Percentiles rank a stretch among this genome's conserved stretches.
phyloP scores from a whole-genome alignment of 2,113 vertebrate genomes.

The Rhabdornis inornatus region DNA sequence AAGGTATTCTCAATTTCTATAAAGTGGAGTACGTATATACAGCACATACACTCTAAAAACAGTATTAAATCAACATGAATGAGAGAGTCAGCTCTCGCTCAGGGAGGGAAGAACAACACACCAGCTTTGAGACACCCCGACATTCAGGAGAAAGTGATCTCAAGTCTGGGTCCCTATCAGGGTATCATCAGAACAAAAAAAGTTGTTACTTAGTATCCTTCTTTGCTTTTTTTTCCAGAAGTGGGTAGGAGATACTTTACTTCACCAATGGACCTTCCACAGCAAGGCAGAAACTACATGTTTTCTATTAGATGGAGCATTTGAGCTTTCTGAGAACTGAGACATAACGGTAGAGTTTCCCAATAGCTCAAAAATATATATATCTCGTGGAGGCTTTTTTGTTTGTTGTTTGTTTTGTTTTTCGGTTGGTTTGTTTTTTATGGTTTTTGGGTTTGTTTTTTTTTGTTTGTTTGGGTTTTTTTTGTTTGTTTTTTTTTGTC shows the following conservation, averaged over 20 bases:
- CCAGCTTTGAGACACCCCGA: not conserved
- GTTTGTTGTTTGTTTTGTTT: not conserved
- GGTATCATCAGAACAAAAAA: not conserved
- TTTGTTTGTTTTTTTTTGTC: not conserved
- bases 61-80: not conserved
- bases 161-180: not conserved
- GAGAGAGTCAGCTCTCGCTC: not conserved
- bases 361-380: not conserved
- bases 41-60: not conserved
- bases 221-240: not conserved
- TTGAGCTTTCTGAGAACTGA: not conserved
- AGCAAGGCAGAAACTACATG: not conserved
- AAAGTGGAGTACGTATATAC: not conserved
- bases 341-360: too few species aligned
- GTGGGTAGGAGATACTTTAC: not conserved
- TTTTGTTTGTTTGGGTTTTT: too few species aligned
- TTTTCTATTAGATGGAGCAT: not conserved
- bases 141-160: not conserved
- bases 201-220: not conserved
- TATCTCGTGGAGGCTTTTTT: accelerated
- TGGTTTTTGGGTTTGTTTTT: too few species aligned
- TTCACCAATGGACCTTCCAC: not conserved
- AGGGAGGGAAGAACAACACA: not conserved
- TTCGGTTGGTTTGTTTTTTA: too few species aligned
- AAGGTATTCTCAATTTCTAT: not conserved